Base-by-base conservation (phyloP, 2,888 invertebrate species). In the Agrotis segetum region DNA sequence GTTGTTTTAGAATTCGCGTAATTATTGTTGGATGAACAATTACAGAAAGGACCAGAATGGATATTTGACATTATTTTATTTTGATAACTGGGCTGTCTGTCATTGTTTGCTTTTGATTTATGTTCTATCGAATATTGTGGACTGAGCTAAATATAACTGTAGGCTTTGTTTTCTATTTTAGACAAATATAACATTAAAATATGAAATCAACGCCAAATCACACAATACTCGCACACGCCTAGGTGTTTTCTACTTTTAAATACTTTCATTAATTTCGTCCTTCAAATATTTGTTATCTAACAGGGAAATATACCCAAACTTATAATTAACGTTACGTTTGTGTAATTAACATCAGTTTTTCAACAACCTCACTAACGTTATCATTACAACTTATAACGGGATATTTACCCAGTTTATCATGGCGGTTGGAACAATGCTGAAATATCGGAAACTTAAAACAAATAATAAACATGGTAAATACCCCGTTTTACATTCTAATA, bases 1-100 rank as follows among this genome's bases (percentile, higher is more conserved):
- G 93, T 95, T 94, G 94, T 94, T 95, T 94, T 93, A 94, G 94
- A 95, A 95, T 94, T 94, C 92, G 88, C 91, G 91, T 94, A 95
- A 95, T 95, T 94, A 95, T 92, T 92, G 93, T 93, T 93, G 92
- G 92, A 92, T 93, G 94, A 95, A 93, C 93, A 93, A 94, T 94
- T 92, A 92, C 87, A 88, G 87, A 88, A 89, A 91, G 88, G 88
- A 88, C 88, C 85, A 88, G 87, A 89, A 90, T 89, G 85, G 88
- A 90, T 92, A 91, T 92, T 91, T 89, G 86, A 89, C 87, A 88
- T 87, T 89, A 90, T 91, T 91, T 88, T 83, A 85, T 88, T 87
- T 80, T 85, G 63, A 80, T 80, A 74, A 82, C 69, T 81, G 68
- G 77, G 40, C 49, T 47, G 65, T 60, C 71, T 44, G n/a, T 52